Percentiles rank a stretch among this genome's conserved stretches.
These are phyloP conservation scores for Brachionus asplanchnoidis DNA, from an alignment of 1,140 invertebrate genomes.

Conservation along the genomic window DNA sequence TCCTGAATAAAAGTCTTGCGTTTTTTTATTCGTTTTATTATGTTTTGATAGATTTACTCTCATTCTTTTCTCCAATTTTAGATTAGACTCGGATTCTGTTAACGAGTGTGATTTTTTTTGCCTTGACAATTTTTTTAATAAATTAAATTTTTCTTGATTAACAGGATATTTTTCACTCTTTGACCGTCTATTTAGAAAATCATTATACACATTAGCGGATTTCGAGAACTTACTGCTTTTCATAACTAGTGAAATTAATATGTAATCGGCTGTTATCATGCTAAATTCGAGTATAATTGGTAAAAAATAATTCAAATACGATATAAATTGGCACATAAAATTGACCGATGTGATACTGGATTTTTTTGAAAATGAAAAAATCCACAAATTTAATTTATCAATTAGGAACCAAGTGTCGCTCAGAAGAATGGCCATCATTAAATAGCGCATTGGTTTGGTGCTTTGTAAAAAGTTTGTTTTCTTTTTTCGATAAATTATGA, in stretches of 20 bases:
- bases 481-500: neutral
- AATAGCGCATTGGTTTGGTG: neutral
- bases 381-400: conserved; percentile 1
- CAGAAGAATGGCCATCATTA: neutral
- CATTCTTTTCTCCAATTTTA: neutral
- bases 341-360: neutral
- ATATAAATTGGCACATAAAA: conserved; percentile 5
- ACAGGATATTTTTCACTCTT: neutral
- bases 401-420: conserved; percentile 18
- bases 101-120: neutral
- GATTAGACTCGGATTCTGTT: neutral
- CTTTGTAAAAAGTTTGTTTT: neutral
- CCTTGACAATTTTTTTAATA: neutral
- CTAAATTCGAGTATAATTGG: neutral
- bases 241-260: neutral
- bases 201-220: neutral
- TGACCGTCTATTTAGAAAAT: neutral
- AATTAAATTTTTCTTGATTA: neutral
- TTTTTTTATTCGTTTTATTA: neutral
- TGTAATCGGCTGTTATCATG: neutral
- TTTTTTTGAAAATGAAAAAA: neutral
- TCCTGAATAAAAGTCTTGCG: neutral
- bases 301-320: conserved; percentile 12
- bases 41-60: neutral
- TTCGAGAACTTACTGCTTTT: neutral